phyloP scores from a whole-genome alignment of 30 jellyfish, hydroid and myxozoan species.

The Hydractinia symbiolongicarpus region DNA sequence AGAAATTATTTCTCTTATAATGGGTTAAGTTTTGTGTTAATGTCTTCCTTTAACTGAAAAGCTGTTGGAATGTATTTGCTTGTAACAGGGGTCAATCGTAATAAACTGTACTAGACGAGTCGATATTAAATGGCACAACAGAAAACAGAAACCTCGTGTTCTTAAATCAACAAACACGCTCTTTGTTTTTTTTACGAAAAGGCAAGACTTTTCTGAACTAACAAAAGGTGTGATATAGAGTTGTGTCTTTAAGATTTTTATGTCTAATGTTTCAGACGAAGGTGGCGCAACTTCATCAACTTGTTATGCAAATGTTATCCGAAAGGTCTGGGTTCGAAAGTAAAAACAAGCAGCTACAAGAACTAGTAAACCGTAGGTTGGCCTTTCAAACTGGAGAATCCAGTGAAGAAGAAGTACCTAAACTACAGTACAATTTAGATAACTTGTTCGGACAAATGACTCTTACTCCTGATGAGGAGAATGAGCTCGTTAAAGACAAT shows the following conservation, averaged over 20 bases:
- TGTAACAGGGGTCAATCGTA: too few relatives aligned
- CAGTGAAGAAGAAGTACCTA: conserved; percentile 66
- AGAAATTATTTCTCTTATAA: too few relatives aligned
- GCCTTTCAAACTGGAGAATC: conserved; percentile 69
- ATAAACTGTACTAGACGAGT: too few relatives aligned
- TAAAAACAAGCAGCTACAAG: conserved; percentile 77
- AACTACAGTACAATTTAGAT: conserved; percentile 40
- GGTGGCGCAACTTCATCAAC: conserved; percentile 84
- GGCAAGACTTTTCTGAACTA: too few relatives aligned
- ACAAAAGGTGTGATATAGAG: too few relatives aligned
- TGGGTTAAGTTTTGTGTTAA: too few relatives aligned
- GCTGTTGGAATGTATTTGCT: too few relatives aligned
- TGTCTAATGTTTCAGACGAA: conserved; percentile 40
- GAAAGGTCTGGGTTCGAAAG: conserved; percentile 76
- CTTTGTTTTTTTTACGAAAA: too few relatives aligned
- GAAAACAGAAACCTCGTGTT: too few relatives aligned
- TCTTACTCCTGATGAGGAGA: conserved; percentile 32
- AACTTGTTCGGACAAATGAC: conserved; percentile 55
- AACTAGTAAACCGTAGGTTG: conserved; percentile 61
- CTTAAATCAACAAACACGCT: too few relatives aligned
- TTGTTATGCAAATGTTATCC: conserved; percentile 63
- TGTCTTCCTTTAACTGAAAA: too few relatives aligned
- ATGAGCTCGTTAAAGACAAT: conserved; percentile 32
- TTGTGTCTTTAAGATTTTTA: background rate
- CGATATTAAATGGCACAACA: too few relatives aligned